A percentile compares a stretch with the other conserved stretches of the same genome.
Evolutionary conservation across 2,113 vertebrate genomes (phyloP).

Genomic region (Hypocryptadius cinnamomeus): DNA sequence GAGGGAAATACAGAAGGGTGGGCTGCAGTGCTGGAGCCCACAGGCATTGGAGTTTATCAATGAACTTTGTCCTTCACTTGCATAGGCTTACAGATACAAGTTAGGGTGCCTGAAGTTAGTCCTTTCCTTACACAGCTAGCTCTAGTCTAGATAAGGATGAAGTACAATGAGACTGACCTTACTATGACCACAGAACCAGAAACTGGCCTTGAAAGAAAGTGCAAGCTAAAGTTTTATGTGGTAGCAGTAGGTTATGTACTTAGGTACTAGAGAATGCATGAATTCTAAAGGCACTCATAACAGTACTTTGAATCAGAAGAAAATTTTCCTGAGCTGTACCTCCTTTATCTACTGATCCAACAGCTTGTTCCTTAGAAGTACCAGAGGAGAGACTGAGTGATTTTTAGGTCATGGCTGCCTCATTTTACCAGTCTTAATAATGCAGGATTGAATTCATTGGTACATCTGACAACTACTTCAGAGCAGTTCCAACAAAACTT

Average conservation of each 20-base stretch:
- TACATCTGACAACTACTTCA: neutral
- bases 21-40: neutral
- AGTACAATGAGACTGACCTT: neutral
- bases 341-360: neutral
- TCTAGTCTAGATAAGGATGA: neutral
- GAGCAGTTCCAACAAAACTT: neutral
- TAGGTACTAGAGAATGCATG: neutral
- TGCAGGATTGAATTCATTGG: neutral
- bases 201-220: neutral
- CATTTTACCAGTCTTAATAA: neutral
- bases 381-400: neutral
- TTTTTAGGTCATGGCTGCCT: neutral
- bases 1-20: neutral
- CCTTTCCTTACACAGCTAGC: neutral
- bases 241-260: neutral
- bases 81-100: neutral
- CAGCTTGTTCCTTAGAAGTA: neutral
- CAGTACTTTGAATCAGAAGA: neutral
- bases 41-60: neutral
- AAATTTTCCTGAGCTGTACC: neutral
- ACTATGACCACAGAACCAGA: neutral
- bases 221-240: neutral
- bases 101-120: neutral
- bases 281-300: constrained; percentile 9
- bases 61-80: neutral